These are phyloP conservation scores for Pteruthius melanotis DNA, from an alignment of 2,113 vertebrate genomes.

Conservation along the genomic window DNA sequence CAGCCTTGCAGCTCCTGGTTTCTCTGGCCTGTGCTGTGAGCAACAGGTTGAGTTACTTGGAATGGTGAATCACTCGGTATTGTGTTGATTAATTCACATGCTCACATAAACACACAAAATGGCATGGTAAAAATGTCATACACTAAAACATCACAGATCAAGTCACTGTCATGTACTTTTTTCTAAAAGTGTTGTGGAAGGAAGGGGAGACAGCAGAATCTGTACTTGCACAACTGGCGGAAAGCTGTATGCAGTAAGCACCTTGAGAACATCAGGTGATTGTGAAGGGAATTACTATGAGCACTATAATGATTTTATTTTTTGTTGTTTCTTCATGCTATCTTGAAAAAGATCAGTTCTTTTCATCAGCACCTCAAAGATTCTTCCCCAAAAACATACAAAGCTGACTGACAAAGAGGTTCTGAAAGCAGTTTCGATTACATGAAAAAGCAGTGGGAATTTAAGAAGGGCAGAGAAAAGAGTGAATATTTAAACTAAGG, in stretches of 20 bases:
- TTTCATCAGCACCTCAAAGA: neutral
- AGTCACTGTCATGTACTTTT: neutral
- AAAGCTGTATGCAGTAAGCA: neutral
- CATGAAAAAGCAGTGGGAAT: neutral
- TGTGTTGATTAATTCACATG: neutral
- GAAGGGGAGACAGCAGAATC: neutral
- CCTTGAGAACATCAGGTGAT: neutral
- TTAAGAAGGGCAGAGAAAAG: neutral
- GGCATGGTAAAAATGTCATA: neutral
- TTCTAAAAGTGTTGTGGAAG: neutral
- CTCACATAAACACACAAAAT: neutral
- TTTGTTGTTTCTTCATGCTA: neutral
- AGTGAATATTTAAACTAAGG: conserved; percentile 5
- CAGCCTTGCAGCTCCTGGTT: neutral
- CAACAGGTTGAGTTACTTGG: neutral
- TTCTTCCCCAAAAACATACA: neutral
- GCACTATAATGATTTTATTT: neutral
- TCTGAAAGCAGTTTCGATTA: neutral
- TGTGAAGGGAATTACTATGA: neutral
- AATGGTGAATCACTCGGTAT: neutral
- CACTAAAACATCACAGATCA: neutral
- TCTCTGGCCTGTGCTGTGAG: neutral
- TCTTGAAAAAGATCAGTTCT: neutral
- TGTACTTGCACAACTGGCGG: neutral
- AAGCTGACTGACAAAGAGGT: neutral